Evolutionary conservation across 2,113 vertebrate species (phyloP).

Genomic region (Syngnathus typhle): DNA sequence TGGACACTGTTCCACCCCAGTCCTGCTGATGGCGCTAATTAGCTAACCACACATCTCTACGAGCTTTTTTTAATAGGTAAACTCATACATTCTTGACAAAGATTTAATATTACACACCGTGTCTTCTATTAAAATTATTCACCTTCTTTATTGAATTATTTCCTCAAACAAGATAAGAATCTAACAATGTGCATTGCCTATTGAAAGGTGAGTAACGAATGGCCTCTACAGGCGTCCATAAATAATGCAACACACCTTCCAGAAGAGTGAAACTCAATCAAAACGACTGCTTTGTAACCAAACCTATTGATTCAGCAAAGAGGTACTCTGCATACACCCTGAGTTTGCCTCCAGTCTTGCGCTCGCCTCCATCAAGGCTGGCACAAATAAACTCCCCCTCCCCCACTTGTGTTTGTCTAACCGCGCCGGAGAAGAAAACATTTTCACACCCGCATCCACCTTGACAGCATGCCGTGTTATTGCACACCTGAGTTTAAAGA

Average conservation of each 20-base stretch:
- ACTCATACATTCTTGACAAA: not conserved
- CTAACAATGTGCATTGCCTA: constrained; percentile 54
- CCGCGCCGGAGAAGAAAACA: not conserved
- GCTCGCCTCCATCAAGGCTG: not conserved
- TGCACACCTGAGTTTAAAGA: not conserved
- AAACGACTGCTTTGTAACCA: constrained; percentile 18
- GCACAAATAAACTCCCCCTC: not conserved
- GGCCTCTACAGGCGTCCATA: constrained; percentile 42
- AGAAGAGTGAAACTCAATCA: constrained; percentile 34
- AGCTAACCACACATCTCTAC: not conserved
- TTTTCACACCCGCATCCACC: not conserved
- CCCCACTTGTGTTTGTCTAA: not conserved
- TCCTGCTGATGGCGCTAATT: not conserved
- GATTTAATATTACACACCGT: constrained; percentile 16
- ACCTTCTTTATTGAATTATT: constrained; percentile 51
- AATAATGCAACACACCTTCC: constrained; percentile 56
- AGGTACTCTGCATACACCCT: not conserved
- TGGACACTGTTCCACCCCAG: not conserved
- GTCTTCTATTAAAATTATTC: constrained; percentile 59
- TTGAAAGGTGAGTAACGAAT: constrained; percentile 60
- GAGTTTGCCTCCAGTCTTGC: constrained; percentile 4
- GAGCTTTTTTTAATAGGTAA: not conserved
- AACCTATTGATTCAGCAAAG: constrained; percentile 33
- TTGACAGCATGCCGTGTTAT: not conserved
- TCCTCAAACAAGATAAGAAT: constrained; percentile 57